A percentile compares a stretch with the other conserved stretches of the same genome.
Evolutionary conservation across 2,888 invertebrate genomes (phyloP).

Genomic region (Polietes domitor): DNA sequence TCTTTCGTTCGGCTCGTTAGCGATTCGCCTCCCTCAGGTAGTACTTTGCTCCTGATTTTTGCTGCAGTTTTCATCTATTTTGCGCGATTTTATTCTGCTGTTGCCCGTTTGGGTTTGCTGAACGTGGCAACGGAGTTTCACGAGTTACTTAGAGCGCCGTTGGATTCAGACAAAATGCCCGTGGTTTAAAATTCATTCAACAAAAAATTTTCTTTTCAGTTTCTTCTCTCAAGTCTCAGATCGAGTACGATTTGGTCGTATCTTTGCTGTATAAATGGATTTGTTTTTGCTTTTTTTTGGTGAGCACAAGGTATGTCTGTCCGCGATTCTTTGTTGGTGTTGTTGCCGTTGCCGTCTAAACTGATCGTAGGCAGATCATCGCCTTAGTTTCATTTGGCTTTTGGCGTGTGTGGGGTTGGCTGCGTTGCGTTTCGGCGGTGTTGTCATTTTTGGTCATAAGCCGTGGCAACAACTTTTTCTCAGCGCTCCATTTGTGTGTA

Average conservation of each 20-base stretch:
- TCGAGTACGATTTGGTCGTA: conserved; percentile 57
- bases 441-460: conserved; percentile 63
- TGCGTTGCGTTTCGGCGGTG: conserved; percentile 50
- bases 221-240: conserved; percentile 31
- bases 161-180: conserved; percentile 59
- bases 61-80: background rate
- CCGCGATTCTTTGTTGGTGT: conserved; percentile 10
- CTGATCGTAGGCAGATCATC: conserved; percentile 71
- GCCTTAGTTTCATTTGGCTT: conserved; percentile 63
- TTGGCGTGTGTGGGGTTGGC: conserved; percentile 55
- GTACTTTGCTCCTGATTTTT: background rate
- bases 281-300: conserved; percentile 20
- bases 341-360: conserved; percentile 51
- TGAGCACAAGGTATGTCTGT: background rate
- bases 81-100: background rate
- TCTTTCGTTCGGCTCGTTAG: background rate
- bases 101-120: conserved; percentile 31
- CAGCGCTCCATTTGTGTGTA: conserved; percentile 57
- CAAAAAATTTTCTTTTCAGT: conserved; percentile 33
- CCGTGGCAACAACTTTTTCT: conserved; percentile 42
- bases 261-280: conserved; percentile 30
- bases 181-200: conserved; percentile 61
- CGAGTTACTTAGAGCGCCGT: conserved; percentile 67
- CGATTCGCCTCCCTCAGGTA: background rate
- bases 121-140: conserved; percentile 69